Conservation (phyloP, 2,888 invertebrate species). For the Mesodorylaimus sp. region DNA sequence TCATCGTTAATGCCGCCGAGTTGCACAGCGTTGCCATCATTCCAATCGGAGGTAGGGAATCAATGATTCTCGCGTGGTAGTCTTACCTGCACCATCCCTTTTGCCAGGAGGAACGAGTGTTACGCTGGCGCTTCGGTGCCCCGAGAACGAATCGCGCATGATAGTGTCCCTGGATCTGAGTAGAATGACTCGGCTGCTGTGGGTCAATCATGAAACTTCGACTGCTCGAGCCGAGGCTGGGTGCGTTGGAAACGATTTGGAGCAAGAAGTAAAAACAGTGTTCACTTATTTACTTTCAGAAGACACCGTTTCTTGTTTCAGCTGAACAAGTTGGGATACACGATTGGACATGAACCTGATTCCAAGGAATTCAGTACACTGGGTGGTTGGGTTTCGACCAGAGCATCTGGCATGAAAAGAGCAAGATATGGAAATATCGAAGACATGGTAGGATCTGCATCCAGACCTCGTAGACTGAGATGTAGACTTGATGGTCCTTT, state of each 20-base stretch:
- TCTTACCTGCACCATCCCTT: no score
- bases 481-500: no score
- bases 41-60: constrained; percentile 66
- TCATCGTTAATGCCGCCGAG: constrained; percentile 54
- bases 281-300: neutral
- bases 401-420: constrained; percentile 96
- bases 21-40: constrained; percentile 59
- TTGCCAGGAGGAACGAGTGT: constrained; percentile 65
- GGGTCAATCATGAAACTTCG: constrained; percentile 69
- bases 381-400: constrained; percentile 90
- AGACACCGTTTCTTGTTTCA: constrained; percentile 6
- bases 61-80: no score
- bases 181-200: constrained; percentile 77
- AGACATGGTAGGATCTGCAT: constrained; percentile 51
- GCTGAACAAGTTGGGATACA: constrained; percentile 20
- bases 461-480: neutral
- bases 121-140: constrained; percentile 67
- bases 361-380: constrained; percentile 75
- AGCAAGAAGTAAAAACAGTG: constrained; percentile 39
- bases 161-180: constrained; percentile 80
- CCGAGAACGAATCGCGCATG: constrained; percentile 51
- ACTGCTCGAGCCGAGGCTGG: constrained; percentile 68
- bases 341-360: constrained; percentile 79
- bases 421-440: constrained; percentile 95
- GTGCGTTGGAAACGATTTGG: constrained; percentile 81